Evolutionary conservation across 2,888 invertebrate species (phyloP), one percentile per base, ranked within the genome.

Genomic region (Cheilosia urbana): DNA sequence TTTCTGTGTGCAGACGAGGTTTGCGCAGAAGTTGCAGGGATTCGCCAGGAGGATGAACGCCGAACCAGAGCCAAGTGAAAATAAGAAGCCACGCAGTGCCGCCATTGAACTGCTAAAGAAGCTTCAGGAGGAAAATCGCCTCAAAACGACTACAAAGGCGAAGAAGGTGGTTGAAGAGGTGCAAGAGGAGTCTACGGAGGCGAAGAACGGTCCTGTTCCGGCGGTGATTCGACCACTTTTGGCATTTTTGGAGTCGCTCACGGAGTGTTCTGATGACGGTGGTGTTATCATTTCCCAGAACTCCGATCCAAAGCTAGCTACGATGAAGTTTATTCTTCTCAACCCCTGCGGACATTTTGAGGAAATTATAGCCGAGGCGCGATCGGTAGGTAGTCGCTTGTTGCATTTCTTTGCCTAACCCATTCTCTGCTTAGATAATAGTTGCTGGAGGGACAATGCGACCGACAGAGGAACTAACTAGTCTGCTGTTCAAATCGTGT

Each of bases 401-500:
- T 19, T 4, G 11, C 1, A 13, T 1, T 49, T 0, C 21, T 4
- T 24, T 27, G 13, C 42, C 27, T 27, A 27, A 15, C 11, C 55
- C 15, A n/a, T 30, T 40, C 0, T 13, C 2, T 24, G 15, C 9
- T 24, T 37, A 95, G 94, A 95, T 99, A 0, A 95, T 99, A 87
- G 94, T 99, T 53, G 97, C 98, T 13, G 99, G 99, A 5, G 99
- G 99, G 53, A 99, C 99, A 37, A 99, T 99, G 99, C 97, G 98
- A 91, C 99, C 99, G 0, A 95, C 97, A 65, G 94, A 94, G 6
- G 98, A 99, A 91, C 96, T 99, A 89, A 94, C 94, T 87, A 94
- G 96, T 13, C 95, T 98, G 88, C 93, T 99, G 0, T 97, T 97
- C 88, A 87, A 88, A 55, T 60, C 88, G 2, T 91, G 90, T 17